Base-by-base conservation (phyloP, 2,888 invertebrate species). In the Fragum whitleyi region DNA sequence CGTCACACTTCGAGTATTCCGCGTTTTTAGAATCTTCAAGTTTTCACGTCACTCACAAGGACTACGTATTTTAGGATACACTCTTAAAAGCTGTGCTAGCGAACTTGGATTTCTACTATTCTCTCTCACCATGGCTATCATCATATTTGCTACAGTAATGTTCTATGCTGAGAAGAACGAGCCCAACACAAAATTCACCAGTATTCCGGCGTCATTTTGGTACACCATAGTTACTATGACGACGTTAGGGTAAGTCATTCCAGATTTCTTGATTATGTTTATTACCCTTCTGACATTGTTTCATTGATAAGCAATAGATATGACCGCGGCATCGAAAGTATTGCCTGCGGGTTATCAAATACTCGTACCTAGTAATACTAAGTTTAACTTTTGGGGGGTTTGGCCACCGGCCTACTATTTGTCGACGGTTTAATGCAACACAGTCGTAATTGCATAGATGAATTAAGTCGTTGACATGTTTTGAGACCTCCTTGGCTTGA, bases 201-300 rank as follows among this genome's bases (percentile, higher is more conserved):
- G 98, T 94, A 99, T 99, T 95, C 99, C 99, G 80, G 98, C 99
- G 75, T 99, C 99, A 89, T 99, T 99, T 95, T 99, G 99, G 99
- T 99, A 99, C 95, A 99, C 99, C 93, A 99, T 99, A 93, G 99
- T 99, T 93, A 99, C 99, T 89, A 99, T 99, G 98, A 99, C 99
- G 81, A 99, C 99, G 69, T 95, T 99, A 88, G 99, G 99, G 99
- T 99, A 95, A 97, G 97, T 96, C n/a, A 47, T 47, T 11, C 70
- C 36, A 57, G 57, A 57, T 57, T 23, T 65, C 65, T 65, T 23
- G 65, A 65, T 65, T 65, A 23, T 9, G 39, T 65, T 65, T 65
- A 65, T 65, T 65, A 42, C 65, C 65, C 19, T 42, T 21, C 42
- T 9, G 39, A 47, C 47, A 47, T 65, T 65, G 65, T 65, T 42